Evolutionary conservation across 2,888 invertebrate species (phyloP).

Genomic region (Rhagonycha lutea): DNA sequence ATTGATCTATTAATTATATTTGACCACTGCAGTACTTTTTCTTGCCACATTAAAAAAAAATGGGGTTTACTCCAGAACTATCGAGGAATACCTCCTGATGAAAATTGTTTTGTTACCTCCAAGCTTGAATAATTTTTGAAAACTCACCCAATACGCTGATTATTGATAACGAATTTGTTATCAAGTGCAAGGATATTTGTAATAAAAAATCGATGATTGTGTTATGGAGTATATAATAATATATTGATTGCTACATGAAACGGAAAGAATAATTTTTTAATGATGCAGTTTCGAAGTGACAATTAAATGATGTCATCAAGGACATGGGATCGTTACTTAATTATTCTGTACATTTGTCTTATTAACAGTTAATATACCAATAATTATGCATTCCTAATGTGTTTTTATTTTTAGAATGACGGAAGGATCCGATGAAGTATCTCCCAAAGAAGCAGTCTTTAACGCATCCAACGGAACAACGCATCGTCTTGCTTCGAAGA

Average conservation of each 20-base stretch:
- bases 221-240: background rate
- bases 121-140: too few relatives aligned
- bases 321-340: background rate
- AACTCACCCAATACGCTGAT: too few relatives aligned
- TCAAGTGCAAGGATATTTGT: too few relatives aligned
- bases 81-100: too few relatives aligned
- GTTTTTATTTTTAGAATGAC: slow-evolving; percentile 26
- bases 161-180: too few relatives aligned
- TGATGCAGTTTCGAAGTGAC: background rate
- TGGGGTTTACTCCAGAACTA: too few relatives aligned
- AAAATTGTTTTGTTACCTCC: too few relatives aligned
- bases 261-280: background rate
- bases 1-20: too few relatives aligned
- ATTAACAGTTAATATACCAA: background rate
- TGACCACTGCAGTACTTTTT: too few relatives aligned
- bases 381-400: background rate
- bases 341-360: background rate
- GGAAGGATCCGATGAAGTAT: slow-evolving; percentile 26
- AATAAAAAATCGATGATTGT: background rate
- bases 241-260: background rate
- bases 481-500: slow-evolving; percentile 9
- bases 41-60: too few relatives aligned
- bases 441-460: slow-evolving; percentile 18
- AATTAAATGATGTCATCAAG: background rate
- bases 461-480: slow-evolving; percentile 12